Evolutionary conservation across 2,113 vertebrate species (phyloP).

Genomic region (Pagrus major): DNA sequence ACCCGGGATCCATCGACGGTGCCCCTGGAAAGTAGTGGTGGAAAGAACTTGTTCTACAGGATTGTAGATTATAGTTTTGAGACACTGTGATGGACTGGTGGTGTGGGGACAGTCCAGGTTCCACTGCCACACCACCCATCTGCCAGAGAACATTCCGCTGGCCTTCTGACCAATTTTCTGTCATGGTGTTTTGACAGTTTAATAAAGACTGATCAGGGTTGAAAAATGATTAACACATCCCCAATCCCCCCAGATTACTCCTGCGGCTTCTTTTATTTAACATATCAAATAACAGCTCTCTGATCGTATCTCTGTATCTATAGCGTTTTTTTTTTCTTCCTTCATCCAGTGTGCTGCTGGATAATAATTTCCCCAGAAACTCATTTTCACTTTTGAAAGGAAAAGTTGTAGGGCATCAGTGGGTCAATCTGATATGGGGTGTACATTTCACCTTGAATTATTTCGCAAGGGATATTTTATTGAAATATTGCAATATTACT

Average conservation of each 20-base stretch:
- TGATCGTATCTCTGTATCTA: constrained; percentile 37
- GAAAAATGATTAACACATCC: constrained; percentile 26
- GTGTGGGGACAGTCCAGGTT: background rate
- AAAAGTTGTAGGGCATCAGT: constrained; percentile 15
- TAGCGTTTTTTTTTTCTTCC: background rate
- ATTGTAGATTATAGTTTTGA: background rate
- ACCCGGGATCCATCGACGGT: too few species aligned
- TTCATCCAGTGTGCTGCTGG: background rate
- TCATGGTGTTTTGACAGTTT: background rate
- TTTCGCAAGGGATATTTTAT: constrained; percentile 15
- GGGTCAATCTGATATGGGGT: constrained; percentile 28
- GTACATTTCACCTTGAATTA: constrained; percentile 17
- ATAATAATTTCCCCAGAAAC: constrained; percentile 26
- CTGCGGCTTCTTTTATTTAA: constrained; percentile 28
- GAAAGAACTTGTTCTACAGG: too few species aligned
- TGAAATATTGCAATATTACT: constrained; percentile 26
- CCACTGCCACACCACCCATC: background rate
- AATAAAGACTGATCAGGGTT: constrained; percentile 31
- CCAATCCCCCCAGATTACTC: constrained; percentile 13
- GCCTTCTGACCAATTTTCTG: background rate
- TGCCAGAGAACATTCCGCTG: background rate
- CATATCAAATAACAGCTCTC: constrained; percentile 43
- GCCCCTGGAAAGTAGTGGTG: too few species aligned
- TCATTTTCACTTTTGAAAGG: constrained; percentile 41
- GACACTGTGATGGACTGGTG: background rate